Evolutionary conservation across 2,113 vertebrate genomes (phyloP).

Genomic region (Heterochromis multidens): DNA sequence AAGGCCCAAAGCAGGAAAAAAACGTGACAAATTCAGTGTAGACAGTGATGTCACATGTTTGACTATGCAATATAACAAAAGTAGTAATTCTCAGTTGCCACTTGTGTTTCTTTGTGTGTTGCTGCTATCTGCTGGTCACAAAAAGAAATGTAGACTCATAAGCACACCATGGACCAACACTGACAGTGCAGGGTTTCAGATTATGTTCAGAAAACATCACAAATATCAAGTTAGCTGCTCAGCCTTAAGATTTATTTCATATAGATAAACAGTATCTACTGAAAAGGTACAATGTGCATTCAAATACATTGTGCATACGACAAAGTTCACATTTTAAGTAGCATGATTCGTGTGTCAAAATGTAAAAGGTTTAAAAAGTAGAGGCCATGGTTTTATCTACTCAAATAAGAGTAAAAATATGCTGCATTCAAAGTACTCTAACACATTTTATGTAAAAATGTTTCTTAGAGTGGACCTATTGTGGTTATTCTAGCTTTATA

Average conservation of each 20-base stretch:
- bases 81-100: background rate
- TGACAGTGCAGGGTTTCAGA: background rate
- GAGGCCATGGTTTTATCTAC: background rate
- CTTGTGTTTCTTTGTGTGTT: background rate
- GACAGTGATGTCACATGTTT: background rate
- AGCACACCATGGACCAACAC: background rate
- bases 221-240: background rate
- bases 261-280: background rate
- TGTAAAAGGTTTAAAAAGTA: background rate
- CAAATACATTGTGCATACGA: background rate
- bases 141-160: background rate
- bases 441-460: too few relatives aligned
- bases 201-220: background rate
- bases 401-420: background rate
- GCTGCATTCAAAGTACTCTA: background rate
- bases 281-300: background rate
- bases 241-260: background rate
- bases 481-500: background rate
- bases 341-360: background rate
- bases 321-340: background rate
- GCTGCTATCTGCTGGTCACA: conserved; percentile 9
- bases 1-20: background rate
- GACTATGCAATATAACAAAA: background rate
- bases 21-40: background rate
- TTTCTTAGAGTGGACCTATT: background rate